Evolutionary conservation across 2,113 vertebrate genomes (phyloP).

Genomic region (Onychorhynchus coronatus): DNA sequence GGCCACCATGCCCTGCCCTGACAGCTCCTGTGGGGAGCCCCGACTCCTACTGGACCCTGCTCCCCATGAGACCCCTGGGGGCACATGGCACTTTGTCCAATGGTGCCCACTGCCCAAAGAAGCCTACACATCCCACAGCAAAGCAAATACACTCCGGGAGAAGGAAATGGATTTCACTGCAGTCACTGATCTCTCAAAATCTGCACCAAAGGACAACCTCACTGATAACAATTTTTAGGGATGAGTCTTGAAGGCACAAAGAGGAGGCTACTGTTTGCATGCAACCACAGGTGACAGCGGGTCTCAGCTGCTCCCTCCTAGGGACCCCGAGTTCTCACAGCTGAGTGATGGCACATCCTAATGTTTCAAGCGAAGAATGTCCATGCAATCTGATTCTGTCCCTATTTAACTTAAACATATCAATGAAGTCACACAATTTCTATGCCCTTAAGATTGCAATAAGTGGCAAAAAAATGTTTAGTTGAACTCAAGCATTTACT

Average conservation of each 20-base stretch:
- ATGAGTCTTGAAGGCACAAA: neutral
- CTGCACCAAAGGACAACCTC: neutral
- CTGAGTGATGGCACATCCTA: neutral
- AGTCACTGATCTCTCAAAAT: neutral
- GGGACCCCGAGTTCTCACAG: neutral
- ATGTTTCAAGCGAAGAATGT: neutral
- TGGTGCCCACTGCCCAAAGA: neutral
- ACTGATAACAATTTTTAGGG: neutral
- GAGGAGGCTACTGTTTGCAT: neutral
- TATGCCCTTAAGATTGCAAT: neutral
- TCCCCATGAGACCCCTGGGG: neutral
- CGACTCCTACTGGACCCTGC: neutral
- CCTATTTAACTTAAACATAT: neutral
- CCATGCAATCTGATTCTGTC: neutral
- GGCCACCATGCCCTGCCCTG: neutral
- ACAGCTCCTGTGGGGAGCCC: neutral
- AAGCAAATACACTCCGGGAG: neutral
- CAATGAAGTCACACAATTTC: neutral
- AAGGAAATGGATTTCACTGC: neutral
- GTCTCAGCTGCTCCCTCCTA: neutral
- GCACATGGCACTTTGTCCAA: rapidly evolving
- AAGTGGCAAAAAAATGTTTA: neutral
- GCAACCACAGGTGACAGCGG: neutral
- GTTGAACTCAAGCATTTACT: neutral
- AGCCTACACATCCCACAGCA: neutral